Evolutionary conservation across 2,797 vertebrate genomes (phyloP).

Genomic region (Parauchenoglanis punctatus): DNA sequence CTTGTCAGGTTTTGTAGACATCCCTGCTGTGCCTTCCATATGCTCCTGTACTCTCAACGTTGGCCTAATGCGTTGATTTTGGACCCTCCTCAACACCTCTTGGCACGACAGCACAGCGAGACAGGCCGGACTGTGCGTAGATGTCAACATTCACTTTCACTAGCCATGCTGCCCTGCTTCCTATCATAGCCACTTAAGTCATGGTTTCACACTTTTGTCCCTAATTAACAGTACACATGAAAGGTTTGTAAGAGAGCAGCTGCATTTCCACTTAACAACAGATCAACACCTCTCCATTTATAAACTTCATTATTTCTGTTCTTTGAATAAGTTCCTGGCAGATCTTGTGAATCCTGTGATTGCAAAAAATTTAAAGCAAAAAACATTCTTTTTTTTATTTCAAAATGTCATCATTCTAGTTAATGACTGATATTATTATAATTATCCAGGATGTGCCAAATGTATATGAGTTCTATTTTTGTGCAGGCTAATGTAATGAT

Average conservation of each 20-base stretch:
- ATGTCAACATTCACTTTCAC: slow-evolving; percentile 15
- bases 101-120: slow-evolving; percentile 22
- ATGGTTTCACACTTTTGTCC: not conserved
- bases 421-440: not conserved
- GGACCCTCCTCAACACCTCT: slow-evolving; percentile 25
- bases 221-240: not conserved
- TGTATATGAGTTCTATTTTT: not conserved
- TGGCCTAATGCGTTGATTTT: slow-evolving; percentile 20
- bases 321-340: not conserved
- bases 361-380: not conserved
- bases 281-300: slow-evolving; percentile 19
- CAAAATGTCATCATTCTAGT: not conserved
- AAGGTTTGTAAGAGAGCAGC: not conserved
- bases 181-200: slow-evolving; percentile 13
- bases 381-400: not conserved
- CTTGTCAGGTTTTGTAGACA: slow-evolving; percentile 40
- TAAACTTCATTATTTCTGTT: slow-evolving; percentile 19
- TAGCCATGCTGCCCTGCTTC: not conserved
- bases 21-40: slow-evolving; percentile 45
- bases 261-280: not conserved
- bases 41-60: slow-evolving; percentile 30
- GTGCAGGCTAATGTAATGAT: not conserved
- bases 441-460: not conserved
- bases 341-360: not conserved
- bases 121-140: slow-evolving; percentile 11